Conservation (phyloP, 1,140 invertebrate genomes). For the Dinoponera quadriceps region DNA sequence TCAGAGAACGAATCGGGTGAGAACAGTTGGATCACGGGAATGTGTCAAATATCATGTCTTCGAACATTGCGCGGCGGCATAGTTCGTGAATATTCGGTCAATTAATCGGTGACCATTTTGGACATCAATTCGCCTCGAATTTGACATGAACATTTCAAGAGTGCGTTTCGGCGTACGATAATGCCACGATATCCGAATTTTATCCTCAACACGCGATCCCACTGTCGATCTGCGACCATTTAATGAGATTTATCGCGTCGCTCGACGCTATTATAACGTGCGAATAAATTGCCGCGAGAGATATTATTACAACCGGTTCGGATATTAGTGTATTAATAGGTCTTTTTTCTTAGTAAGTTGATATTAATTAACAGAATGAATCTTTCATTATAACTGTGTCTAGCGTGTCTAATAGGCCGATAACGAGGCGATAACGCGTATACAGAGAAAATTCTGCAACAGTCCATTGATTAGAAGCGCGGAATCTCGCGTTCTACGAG, state of each 20-base stretch:
- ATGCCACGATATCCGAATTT: background rate
- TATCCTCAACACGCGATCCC: background rate
- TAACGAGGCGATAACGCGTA: background rate
- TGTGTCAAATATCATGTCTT: background rate
- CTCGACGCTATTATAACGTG: too few relatives aligned
- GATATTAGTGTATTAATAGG: background rate
- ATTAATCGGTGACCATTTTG: slow-evolving; percentile 22
- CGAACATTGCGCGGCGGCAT: background rate
- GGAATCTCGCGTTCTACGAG: background rate
- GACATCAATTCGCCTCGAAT: slow-evolving; percentile 10
- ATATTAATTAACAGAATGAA: background rate
- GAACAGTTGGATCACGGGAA: background rate
- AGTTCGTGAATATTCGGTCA: background rate
- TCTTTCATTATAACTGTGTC: background rate
- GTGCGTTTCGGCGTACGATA: background rate
- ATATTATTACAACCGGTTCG: too few relatives aligned
- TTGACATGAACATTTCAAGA: background rate
- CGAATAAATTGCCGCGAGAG: too few relatives aligned
- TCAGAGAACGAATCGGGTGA: too few relatives aligned
- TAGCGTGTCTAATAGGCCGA: background rate
- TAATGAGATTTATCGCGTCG: too few relatives aligned
- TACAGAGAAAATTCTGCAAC: too few relatives aligned
- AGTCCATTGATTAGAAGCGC: background rate
- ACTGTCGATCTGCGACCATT: too few relatives aligned
- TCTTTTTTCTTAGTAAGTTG: background rate